phyloP scores from a whole-genome alignment of 2,113 vertebrate species.

The Apistogramma diplotaenia region DNA sequence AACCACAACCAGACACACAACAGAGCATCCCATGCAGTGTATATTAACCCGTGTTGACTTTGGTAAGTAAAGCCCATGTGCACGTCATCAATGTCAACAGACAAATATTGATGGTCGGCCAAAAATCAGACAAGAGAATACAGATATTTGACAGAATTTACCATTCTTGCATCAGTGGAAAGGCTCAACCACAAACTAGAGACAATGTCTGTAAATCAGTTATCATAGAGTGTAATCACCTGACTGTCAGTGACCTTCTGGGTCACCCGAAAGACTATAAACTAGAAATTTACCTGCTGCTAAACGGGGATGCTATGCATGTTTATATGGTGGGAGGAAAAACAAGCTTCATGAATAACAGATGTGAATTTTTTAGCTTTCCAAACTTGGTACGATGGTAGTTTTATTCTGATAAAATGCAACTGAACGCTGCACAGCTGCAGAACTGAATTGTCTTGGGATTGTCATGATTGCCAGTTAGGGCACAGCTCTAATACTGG shows the following conservation, averaged over 20 bases:
- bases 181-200: neutral
- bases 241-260: neutral
- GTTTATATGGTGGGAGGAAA: neutral
- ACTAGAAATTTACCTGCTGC: neutral
- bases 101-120: neutral
- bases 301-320: neutral
- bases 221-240: neutral
- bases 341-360: neutral
- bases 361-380: neutral
- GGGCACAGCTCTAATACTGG: neutral
- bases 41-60: constrained; percentile 99
- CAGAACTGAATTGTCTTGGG: neutral
- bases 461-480: neutral
- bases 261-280: neutral
- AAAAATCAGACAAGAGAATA: neutral
- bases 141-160: neutral
- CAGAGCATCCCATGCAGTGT: constrained; percentile 99
- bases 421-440: neutral
- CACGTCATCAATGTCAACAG: neutral
- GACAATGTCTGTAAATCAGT: neutral
- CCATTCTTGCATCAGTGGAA: neutral
- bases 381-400: neutral
- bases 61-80: constrained; percentile 80
- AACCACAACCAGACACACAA: constrained; percentile 97
- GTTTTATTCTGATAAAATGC: neutral